Percentiles rank a stretch among this genome's conserved stretches.
These are phyloP conservation scores for Nasonia giraulti DNA, from an alignment of 1,140 invertebrate species.

Conservation along the genomic window DNA sequence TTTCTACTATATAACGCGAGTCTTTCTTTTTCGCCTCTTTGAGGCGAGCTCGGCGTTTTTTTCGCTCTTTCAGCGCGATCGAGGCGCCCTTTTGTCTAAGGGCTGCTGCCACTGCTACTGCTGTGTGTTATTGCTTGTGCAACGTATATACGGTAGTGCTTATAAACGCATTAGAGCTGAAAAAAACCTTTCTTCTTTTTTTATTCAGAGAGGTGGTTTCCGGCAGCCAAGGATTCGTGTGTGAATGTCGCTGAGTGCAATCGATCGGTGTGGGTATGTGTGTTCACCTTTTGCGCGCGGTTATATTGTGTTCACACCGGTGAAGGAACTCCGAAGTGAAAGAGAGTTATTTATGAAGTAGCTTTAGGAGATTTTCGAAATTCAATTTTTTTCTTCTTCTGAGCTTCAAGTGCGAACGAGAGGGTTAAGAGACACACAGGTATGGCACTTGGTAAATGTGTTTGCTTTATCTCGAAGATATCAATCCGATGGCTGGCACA, in stretches of 20 bases:
- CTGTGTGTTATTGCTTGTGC: not conserved
- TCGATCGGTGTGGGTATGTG: not conserved
- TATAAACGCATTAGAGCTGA: conserved; percentile 11
- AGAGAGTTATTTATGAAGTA: not conserved
- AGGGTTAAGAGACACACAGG: not conserved
- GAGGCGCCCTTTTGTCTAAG: not conserved
- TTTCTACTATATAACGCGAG: not conserved
- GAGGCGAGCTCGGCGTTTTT: not conserved
- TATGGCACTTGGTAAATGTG: not conserved
- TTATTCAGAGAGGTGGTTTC: not conserved
- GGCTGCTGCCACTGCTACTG: not conserved
- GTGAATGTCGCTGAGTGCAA: not conserved
- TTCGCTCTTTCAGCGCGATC: not conserved
- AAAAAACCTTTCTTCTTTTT: not conserved
- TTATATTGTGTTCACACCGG: not conserved
- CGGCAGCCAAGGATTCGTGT: not conserved
- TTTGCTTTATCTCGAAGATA: not conserved
- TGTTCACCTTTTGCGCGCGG: not conserved
- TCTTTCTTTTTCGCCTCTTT: conserved; percentile 8
- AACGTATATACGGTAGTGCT: not conserved
- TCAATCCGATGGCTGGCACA: not conserved
- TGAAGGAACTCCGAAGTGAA: not conserved
- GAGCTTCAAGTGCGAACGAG: too few species aligned
- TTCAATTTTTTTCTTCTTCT: too few species aligned
- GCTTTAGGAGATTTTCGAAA: not conserved